Percentiles rank a stretch among this genome's conserved stretches.
Conservation (phyloP, 2,888 invertebrate genomes). For the Antheraea yamamai region DNA sequence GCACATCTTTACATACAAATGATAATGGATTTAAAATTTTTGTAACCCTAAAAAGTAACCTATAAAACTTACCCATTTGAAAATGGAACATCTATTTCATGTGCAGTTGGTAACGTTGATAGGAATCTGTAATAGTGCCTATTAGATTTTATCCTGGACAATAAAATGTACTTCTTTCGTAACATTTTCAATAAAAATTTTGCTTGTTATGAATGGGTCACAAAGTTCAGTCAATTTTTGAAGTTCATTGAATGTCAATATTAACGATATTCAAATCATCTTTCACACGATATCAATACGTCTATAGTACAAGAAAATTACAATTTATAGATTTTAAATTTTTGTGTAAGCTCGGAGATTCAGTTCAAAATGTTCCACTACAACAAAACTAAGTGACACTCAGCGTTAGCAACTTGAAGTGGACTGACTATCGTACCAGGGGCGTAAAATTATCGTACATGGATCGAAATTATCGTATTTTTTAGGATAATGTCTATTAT, state of each 20-base stretch:
- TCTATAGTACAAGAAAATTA: not conserved
- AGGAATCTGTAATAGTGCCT: constrained; percentile 44
- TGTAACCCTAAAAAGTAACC: constrained; percentile 18
- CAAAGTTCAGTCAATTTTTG: not conserved
- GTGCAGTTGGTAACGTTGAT: constrained; percentile 51
- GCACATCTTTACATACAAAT: not conserved
- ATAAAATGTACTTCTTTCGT: constrained; percentile 49
- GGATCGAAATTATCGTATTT: no score
- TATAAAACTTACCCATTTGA: constrained; percentile 81
- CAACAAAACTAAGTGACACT: not conserved
- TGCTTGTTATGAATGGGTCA: constrained; percentile 21
- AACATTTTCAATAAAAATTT: constrained; percentile 50
- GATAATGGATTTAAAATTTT: not conserved
- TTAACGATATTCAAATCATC: not conserved
- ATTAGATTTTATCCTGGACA: constrained; percentile 53
- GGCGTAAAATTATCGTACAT: no score
- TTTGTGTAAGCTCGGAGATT: not conserved
- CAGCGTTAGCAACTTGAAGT: no score
- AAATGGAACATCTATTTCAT: constrained; percentile 77
- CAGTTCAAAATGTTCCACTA: not conserved
- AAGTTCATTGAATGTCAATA: no score
- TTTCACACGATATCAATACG: not conserved
- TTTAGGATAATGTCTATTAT: no score
- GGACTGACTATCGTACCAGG: no score
- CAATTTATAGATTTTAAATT: not conserved